Evolutionary conservation across 2,113 vertebrate genomes (phyloP).

Genomic region (Bothrops jararaca): DNA sequence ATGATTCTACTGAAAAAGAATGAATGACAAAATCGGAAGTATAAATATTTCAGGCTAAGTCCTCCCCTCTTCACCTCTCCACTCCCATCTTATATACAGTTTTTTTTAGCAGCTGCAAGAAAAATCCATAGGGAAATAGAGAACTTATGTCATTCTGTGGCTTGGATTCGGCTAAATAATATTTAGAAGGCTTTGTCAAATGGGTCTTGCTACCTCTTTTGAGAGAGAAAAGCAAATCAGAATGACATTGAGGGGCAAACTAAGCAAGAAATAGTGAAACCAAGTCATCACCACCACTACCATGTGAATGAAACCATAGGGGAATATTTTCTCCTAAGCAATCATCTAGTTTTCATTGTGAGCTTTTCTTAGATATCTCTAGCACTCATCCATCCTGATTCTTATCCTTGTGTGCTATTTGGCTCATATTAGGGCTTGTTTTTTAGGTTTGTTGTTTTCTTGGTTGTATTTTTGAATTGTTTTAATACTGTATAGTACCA

Average conservation of each 20-base stretch:
- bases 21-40: background rate
- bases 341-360: background rate
- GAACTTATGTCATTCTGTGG: background rate
- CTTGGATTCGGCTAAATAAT: background rate
- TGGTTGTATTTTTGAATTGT: background rate
- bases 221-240: background rate
- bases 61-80: background rate
- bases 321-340: background rate
- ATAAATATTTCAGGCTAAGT: background rate
- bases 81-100: background rate
- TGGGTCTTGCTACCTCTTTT: background rate
- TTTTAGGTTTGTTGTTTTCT: background rate
- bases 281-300: background rate
- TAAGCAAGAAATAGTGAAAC: background rate
- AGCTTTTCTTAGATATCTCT: background rate
- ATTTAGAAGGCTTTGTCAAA: background rate
- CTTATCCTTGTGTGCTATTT: background rate
- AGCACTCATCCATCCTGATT: background rate
- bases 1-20: conserved; percentile 1
- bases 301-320: background rate
- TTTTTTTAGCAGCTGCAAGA: background rate
- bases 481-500: background rate
- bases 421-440: background rate
- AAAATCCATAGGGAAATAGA: background rate
- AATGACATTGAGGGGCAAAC: background rate